Evolutionary conservation across 2,797 vertebrate genomes (phyloP).

Genomic region (Sphenopsis melanotis): DNA sequence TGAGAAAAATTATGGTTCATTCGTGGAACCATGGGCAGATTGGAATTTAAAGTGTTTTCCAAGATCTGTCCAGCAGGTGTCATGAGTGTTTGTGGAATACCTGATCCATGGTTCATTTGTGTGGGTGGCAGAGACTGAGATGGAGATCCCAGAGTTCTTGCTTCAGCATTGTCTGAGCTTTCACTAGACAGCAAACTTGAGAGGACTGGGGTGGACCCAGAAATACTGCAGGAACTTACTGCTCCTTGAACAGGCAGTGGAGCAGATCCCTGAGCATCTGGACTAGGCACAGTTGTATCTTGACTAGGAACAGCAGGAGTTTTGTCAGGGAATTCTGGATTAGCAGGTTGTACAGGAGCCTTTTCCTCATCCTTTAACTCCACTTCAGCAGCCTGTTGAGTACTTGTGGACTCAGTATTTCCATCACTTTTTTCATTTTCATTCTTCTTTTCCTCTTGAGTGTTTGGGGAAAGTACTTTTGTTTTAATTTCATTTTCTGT

Average conservation of each 20-base stretch:
- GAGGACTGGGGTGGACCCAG: conserved; percentile 88
- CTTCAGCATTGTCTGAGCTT: conserved; percentile 79
- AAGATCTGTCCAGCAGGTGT: conserved; percentile 75
- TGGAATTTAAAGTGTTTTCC: conserved; percentile 73
- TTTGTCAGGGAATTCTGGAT: conserved; percentile 56
- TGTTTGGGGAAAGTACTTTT: conserved; percentile 73
- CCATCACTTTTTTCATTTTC: conserved; percentile 72
- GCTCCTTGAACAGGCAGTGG: conserved; percentile 66
- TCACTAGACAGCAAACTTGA: conserved; percentile 89
- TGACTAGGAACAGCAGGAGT: conserved; percentile 17
- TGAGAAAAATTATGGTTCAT: conserved; percentile 77
- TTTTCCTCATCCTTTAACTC: conserved; percentile 74
- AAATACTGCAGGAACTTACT: conserved; percentile 70
- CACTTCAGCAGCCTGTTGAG: conserved; percentile 73
- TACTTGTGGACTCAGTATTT: conserved; percentile 44
- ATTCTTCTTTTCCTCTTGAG: conserved; percentile 72
- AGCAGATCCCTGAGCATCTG: conserved; percentile 62
- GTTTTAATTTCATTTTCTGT: conserved; percentile 72
- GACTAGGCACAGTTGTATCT: conserved; percentile 51
- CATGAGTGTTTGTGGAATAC: conserved; percentile 74
- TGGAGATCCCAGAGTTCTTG: conserved; percentile 78
- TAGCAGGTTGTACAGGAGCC: conserved; percentile 50
- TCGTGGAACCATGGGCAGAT: conserved; percentile 69
- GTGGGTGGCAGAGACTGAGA: conserved; percentile 75
- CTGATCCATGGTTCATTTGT: conserved; percentile 72